These are phyloP conservation scores for Acleris laterana DNA, from an alignment of 2,888 invertebrate genomes.

Conservation along the genomic window DNA sequence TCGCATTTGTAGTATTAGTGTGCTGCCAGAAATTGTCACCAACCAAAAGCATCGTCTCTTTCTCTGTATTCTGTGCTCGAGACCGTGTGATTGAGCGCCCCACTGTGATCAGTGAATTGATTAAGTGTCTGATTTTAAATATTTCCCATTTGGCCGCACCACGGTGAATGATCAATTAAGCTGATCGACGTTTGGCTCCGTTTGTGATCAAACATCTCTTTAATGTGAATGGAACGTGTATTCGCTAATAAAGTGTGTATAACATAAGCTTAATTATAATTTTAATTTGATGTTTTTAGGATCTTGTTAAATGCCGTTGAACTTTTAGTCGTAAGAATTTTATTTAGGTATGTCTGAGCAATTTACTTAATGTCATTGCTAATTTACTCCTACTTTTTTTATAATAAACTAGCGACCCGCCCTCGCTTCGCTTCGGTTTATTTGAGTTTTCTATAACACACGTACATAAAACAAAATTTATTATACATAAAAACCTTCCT, in stretches of 20 bases:
- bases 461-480: no score
- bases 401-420: no score
- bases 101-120: constrained; percentile 74
- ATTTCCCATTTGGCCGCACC: constrained; percentile 64
- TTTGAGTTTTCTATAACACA: no score
- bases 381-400: no score
- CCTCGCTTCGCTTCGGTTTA: no score
- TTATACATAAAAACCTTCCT: no score
- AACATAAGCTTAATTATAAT: constrained; percentile 27
- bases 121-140: constrained; percentile 74
- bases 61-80: constrained; percentile 41
- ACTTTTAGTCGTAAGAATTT: constrained; percentile 19
- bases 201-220: constrained; percentile 54
- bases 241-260: constrained; percentile 34
- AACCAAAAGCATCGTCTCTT: constrained; percentile 10
- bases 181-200: constrained; percentile 70
- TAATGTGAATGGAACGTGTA: constrained; percentile 50
- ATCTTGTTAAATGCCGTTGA: constrained; percentile 30
- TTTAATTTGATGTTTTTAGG: constrained; percentile 31
- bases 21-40: no score
- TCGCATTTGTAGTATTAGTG: no score
- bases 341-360: background rate
- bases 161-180: constrained; percentile 77
- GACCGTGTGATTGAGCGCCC: constrained; percentile 64
- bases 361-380: no score